Conservation (phyloP, 2,113 vertebrate genomes). For the Numida meleagris region DNA sequence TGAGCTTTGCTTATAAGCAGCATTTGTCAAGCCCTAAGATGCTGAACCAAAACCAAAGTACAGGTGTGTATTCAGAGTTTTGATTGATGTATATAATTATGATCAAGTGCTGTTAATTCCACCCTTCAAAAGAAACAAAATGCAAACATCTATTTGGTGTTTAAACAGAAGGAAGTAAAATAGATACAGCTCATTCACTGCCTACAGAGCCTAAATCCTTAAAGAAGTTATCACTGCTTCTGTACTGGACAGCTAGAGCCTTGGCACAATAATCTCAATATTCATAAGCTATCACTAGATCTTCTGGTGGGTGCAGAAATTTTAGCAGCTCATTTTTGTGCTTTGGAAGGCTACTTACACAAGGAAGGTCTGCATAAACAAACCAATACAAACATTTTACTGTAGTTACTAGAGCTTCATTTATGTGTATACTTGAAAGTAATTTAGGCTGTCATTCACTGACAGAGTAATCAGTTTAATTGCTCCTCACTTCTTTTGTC, state of each 20-base stretch:
- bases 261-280: not conserved
- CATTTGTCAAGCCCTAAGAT: not conserved
- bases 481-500: not conserved
- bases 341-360: not conserved
- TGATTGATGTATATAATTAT: rapidly evolving
- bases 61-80: not conserved
- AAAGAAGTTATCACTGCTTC: rapidly evolving
- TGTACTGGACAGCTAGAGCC: not conserved
- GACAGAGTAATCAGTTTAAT: not conserved
- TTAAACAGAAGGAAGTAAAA: not conserved
- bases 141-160: not conserved
- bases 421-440: not conserved
- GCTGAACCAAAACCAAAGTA: not conserved
- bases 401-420: no score
- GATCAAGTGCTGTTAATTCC: not conserved
- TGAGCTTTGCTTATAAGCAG: not conserved
- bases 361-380: not conserved
- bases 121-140: not conserved
- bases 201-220: rapidly evolving
- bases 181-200: not conserved
- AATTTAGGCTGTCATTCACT: not conserved
- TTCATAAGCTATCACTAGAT: not conserved
- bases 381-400: not conserved
- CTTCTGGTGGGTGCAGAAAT: not conserved
- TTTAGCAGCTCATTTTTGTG: not conserved